Conservation (phyloP, 2,113 vertebrate species). For the Cinclus cinclus region DNA sequence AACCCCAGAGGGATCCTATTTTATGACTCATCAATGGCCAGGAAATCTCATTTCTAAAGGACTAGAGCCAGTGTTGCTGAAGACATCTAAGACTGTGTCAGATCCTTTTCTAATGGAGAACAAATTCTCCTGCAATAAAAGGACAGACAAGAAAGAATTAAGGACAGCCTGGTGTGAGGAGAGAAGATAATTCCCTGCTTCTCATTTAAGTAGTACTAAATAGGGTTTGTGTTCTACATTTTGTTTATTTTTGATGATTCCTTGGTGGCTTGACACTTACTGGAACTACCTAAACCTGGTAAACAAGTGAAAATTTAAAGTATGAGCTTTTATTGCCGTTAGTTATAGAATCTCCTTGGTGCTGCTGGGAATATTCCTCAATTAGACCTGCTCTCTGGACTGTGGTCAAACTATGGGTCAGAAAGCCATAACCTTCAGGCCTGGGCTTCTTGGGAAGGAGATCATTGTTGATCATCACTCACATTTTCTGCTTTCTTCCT, state of each 20-base stretch:
- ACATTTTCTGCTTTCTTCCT: background rate
- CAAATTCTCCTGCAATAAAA: background rate
- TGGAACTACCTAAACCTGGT: background rate
- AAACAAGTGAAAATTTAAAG: background rate
- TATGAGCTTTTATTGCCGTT: background rate
- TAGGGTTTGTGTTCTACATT: background rate
- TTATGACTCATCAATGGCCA: background rate
- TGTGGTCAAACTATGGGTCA: background rate
- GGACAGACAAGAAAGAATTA: background rate
- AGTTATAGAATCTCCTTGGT: background rate
- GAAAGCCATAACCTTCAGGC: background rate
- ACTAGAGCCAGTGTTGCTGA: background rate
- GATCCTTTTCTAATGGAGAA: background rate
- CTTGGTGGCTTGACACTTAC: background rate
- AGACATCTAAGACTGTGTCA: background rate
- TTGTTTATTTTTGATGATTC: background rate
- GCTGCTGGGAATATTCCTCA: background rate
- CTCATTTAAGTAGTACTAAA: background rate
- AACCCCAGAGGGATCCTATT: background rate
- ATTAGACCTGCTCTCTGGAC: background rate
- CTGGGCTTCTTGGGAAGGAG: background rate
- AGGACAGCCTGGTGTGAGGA: background rate
- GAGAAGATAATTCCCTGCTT: background rate
- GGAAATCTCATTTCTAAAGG: background rate
- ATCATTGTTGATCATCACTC: background rate